A percentile compares a stretch with the other conserved stretches of the same genome.
Conservation (phyloP, 2,113 vertebrate genomes). For the Oreochromis aureus region DNA sequence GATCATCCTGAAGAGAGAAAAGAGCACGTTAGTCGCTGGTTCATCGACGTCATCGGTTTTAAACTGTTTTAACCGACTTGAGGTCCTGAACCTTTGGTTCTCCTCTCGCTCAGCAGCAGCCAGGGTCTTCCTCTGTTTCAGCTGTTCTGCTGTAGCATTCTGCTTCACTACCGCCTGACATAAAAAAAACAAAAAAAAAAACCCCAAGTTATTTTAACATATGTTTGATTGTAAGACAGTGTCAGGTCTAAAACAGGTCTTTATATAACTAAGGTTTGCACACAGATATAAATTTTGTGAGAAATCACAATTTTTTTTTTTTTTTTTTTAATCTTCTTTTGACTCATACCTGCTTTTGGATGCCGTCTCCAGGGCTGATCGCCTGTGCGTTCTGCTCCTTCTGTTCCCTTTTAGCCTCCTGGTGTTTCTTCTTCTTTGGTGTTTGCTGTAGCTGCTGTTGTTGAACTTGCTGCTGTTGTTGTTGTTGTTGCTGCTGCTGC, state of each 20-base stretch:
- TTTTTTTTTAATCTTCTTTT: not conserved
- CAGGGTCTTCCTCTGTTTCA: conserved; percentile 90
- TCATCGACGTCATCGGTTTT: accelerated
- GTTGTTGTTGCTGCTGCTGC: conserved; percentile 82
- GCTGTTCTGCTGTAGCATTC: conserved; percentile 87
- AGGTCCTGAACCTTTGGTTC: conserved; percentile 70
- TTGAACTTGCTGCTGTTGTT: not conserved
- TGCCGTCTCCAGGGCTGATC: conserved; percentile 82
- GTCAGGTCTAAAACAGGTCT: not conserved
- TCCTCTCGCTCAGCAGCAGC: conserved; percentile 92
- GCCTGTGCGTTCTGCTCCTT: conserved; percentile 82
- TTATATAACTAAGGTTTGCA: not conserved
- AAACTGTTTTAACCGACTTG: accelerated
- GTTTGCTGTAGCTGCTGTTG: conserved; percentile 31
- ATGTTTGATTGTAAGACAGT: not conserved
- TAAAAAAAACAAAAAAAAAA: not conserved
- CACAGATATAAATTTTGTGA: not conserved
- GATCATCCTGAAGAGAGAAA: conserved; percentile 81
- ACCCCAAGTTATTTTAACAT: not conserved
- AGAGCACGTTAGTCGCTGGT: not conserved
- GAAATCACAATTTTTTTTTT: not conserved
- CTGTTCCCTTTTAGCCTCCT: conserved; percentile 82
- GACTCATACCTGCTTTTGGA: conserved; percentile 87
- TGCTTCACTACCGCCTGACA: conserved; percentile 85
- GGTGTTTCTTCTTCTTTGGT: conserved; percentile 74